Evolutionary conservation across 2,888 invertebrate species (phyloP), one percentile per base, ranked within the genome.

Genomic region (Apodemia mormo): DNA sequence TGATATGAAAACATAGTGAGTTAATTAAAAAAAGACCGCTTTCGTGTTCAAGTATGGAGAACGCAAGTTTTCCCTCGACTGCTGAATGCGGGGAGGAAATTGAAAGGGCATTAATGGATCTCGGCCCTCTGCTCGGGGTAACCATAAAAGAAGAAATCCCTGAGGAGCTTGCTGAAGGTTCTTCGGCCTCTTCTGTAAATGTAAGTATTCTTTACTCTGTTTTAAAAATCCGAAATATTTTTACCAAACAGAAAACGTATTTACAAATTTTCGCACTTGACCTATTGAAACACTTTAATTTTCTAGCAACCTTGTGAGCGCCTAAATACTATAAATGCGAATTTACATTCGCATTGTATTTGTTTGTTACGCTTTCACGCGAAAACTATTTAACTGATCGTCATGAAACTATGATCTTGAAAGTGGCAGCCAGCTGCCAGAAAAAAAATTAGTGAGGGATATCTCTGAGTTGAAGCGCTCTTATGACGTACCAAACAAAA

Each of bases 91-190:
- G 88, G 71, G 93, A 92, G 75, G 93, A 93, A 74, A 89, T 93
- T 70, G 93, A 93, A 83, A 87, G 89, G 71, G 92, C 92, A 71
- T 84, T 93, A 73, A 88, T 93, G 90, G 93, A 93, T 79, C 83
- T 93, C 67, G 92, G 92, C 73, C 87, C 92, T 73, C 88, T 92
- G 66, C 79, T 80, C 75, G 93, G 92, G 61, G 92, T 93, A 78
- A 85, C 87, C 79, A 89, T 93, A 80, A 93, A 93, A 75, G 92
- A 93, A 76, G 93, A 93, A 81, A 85, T 80, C 70, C 83, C 85
- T 1, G 93, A 93, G 40, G 93, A 93, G 52, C 78, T 85, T 30
- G 76, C 80, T 1, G 88, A 88, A 43, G 72, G 77, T 37, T 71
- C 77, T 14, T 75, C 76, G 12, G 68, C 76, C 43, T 76, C 81